Percentiles rank a stretch among this genome's conserved stretches.
Evolutionary conservation across 37 sponge, comb jelly and placozoan species (phyloP).

Genomic region (Diacarnus erythraeanus): DNA sequence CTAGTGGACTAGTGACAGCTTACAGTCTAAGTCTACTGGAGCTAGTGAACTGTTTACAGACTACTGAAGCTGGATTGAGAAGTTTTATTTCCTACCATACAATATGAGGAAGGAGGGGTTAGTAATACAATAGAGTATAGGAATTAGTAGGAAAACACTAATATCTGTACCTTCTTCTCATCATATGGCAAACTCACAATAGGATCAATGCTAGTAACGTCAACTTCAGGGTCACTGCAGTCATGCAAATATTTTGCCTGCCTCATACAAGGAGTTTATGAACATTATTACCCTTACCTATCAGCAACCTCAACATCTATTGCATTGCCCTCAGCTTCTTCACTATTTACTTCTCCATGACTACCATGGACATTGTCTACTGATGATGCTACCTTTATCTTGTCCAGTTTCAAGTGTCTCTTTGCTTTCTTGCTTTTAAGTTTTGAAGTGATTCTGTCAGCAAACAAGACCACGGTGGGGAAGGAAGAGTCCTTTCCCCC

Average conservation of each 20-base stretch:
- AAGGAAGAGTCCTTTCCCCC: constrained; percentile 19
- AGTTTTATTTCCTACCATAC: too few species aligned
- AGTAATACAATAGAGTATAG: neutral
- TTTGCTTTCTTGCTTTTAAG: neutral
- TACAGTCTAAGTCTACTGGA: too few species aligned
- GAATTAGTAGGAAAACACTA: neutral
- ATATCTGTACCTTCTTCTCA: constrained; percentile 48
- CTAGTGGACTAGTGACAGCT: too few species aligned
- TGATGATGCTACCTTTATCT: too few species aligned
- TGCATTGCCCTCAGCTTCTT: neutral
- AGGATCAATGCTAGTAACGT: constrained; percentile 40
- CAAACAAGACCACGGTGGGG: constrained; percentile 37
- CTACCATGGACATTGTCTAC: too few species aligned
- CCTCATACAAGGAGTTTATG: neutral
- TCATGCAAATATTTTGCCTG: neutral
- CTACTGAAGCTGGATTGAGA: too few species aligned
- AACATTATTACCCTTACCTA: neutral
- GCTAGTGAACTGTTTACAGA: too few species aligned
- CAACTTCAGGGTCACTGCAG: constrained; percentile 21
- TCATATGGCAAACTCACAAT: constrained; percentile 32
- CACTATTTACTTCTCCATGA: neutral
- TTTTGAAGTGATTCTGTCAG: constrained; percentile 4
- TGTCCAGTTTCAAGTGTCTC: neutral
- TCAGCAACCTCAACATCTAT: neutral
- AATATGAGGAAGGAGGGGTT: neutral